Conservation (phyloP, 2,797 vertebrate genomes). For the Melanotaenia trifasciata region DNA sequence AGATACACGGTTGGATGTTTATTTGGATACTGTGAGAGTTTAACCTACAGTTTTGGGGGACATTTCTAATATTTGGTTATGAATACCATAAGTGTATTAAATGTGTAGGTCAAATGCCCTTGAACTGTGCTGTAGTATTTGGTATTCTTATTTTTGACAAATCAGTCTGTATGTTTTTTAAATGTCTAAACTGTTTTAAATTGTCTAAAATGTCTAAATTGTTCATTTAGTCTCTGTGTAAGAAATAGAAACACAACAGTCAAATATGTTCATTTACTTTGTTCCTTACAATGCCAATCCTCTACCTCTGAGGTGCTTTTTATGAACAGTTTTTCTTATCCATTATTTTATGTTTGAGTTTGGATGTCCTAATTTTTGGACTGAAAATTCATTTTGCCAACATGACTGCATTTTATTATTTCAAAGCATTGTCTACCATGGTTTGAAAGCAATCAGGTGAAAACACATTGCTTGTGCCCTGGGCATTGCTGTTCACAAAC, state of each 20-base stretch:
- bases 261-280: background rate
- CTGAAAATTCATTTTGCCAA: slow-evolving; percentile 42
- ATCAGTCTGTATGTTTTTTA: background rate
- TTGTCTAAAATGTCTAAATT: background rate
- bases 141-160: background rate
- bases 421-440: slow-evolving; percentile 56
- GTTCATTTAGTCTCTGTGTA: background rate
- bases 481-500: slow-evolving; percentile 67
- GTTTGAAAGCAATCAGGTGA: slow-evolving; percentile 73
- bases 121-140: slow-evolving; percentile 16
- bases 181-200: background rate
- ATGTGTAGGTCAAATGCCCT: slow-evolving; percentile 23
- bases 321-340: slow-evolving; percentile 17
- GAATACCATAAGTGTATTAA: slow-evolving; percentile 32
- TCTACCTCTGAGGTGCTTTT: slow-evolving; percentile 21
- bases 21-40: slow-evolving; percentile 40
- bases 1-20: slow-evolving; percentile 28
- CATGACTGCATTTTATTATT: slow-evolving; percentile 53
- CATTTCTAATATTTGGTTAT: slow-evolving; percentile 50
- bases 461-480: slow-evolving; percentile 70
- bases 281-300: background rate
- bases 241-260: background rate
- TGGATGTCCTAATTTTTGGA: slow-evolving; percentile 36
- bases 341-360: slow-evolving; percentile 36
- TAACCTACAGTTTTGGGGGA: slow-evolving; percentile 54